A percentile compares a stretch with the other conserved stretches of the same genome.
Evolutionary conservation across 2,113 vertebrate genomes (phyloP).

Genomic region (Myiopsitta monachus): DNA sequence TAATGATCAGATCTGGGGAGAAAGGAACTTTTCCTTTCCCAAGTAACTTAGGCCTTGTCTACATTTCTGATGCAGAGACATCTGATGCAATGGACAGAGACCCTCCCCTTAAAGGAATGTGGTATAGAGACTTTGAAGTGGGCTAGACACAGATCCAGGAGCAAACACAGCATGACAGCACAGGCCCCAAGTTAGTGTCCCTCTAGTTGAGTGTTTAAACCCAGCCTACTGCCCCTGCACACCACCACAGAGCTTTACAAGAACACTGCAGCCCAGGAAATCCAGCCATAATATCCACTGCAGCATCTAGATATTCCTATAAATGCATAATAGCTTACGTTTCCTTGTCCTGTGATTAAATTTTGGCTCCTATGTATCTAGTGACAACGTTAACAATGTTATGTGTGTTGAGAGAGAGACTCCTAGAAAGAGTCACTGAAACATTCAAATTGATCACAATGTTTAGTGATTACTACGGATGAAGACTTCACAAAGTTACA

Average conservation of each 20-base stretch:
- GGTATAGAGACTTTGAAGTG: neutral
- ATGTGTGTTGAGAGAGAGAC: neutral
- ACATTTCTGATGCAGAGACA: neutral
- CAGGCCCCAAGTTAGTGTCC: neutral
- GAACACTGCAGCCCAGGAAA: neutral
- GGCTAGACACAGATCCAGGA: neutral
- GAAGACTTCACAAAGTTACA: neutral
- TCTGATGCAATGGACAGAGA: neutral
- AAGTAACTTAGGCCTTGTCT: neutral
- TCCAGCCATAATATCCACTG: neutral
- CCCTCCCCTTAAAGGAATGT: neutral
- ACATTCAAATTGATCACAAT: neutral
- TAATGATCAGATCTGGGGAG: neutral
- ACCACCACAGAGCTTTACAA: neutral
- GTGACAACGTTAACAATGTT: neutral
- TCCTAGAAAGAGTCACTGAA: neutral
- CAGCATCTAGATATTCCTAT: neutral
- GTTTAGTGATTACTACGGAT: neutral
- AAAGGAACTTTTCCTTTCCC: neutral
- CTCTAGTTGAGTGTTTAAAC: neutral
- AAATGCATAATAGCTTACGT: neutral
- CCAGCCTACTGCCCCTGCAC: neutral
- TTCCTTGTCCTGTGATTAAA: neutral
- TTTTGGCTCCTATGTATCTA: neutral
- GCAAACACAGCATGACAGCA: neutral